phyloP scores from a whole-genome alignment of 2,888 invertebrate species.

The Parnassius mnemosyne region DNA sequence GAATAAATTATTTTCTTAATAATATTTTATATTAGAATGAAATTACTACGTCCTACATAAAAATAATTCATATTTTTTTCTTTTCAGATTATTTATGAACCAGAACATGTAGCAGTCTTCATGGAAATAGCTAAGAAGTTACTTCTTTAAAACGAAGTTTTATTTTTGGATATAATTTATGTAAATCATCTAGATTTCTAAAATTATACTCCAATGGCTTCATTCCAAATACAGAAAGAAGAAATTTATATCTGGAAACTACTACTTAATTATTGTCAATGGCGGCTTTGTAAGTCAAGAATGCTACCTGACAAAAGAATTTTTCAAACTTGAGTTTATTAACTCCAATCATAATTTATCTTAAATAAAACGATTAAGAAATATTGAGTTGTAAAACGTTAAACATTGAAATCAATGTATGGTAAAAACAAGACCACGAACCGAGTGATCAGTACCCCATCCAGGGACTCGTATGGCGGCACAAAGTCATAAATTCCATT shows the following conservation, averaged over 20 bases:
- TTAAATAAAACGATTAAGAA: conserved; percentile 18
- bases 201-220: conserved; percentile 49
- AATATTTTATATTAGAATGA: no score
- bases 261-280: conserved; percentile 62
- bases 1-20: no score
- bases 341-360: background rate
- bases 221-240: conserved; percentile 57
- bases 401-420: conserved; percentile 69
- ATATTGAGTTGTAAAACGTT: conserved; percentile 32
- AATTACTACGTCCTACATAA: no score
- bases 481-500: conserved; percentile 65
- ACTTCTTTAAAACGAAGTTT: background rate
- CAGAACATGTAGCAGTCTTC: background rate
- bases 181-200: background rate
- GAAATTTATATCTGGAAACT: conserved; percentile 72
- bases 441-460: conserved; percentile 61
- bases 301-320: conserved; percentile 64
- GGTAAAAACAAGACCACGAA: conserved; percentile 63
- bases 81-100: conserved; percentile 9
- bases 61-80: background rate
- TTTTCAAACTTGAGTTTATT: conserved; percentile 67
- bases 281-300: conserved; percentile 57
- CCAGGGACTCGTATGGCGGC: conserved; percentile 79
- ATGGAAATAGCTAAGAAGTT: background rate
- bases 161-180: background rate